Evolutionary conservation across 1,140 invertebrate species (phyloP).

Genomic region (Drosophila grimshawi): DNA sequence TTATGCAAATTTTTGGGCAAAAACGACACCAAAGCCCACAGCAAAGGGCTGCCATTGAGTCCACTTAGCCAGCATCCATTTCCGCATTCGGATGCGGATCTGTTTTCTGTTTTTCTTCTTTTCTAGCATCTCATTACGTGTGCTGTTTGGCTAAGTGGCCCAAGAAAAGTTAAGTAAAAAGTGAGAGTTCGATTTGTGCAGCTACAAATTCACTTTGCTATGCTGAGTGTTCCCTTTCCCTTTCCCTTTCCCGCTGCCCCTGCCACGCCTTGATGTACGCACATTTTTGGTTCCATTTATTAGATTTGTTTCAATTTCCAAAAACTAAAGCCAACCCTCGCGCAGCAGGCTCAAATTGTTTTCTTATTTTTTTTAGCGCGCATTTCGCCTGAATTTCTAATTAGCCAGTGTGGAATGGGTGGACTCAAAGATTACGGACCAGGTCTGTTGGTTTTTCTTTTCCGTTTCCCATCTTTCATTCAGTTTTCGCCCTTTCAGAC

Average conservation of each 20-base stretch:
- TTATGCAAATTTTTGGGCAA: slow-evolving; percentile 77
- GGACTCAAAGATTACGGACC: slow-evolving; percentile 24
- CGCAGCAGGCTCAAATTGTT: slow-evolving; percentile 31
- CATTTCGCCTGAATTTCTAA: slow-evolving; percentile 69
- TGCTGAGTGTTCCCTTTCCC: slow-evolving; percentile 35
- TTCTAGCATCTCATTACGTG: slow-evolving; percentile 68
- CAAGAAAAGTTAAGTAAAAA: slow-evolving; percentile 34
- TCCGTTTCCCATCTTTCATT: not conserved
- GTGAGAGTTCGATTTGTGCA: slow-evolving; percentile 73
- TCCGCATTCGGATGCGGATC: slow-evolving; percentile 18
- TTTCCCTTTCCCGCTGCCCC: slow-evolving; percentile 7
- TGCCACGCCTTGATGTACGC: slow-evolving; percentile 66
- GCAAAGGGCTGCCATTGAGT: slow-evolving; percentile 36
- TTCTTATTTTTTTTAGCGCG: slow-evolving; percentile 60
- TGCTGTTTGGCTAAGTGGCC: slow-evolving; percentile 53
- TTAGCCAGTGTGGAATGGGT: slow-evolving; percentile 51
- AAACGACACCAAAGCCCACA: slow-evolving; percentile 23
- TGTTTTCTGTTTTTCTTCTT: slow-evolving; percentile 44
- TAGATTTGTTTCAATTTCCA: slow-evolving; percentile 80
- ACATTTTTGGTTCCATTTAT: slow-evolving; percentile 84
- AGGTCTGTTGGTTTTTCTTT: slow-evolving; percentile 30
- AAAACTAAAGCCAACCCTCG: slow-evolving; percentile 32
- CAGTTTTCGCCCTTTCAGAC: not conserved
- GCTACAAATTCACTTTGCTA: slow-evolving; percentile 73
- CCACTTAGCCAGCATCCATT: slow-evolving; percentile 7